Evolutionary conservation across 2,888 invertebrate genomes (phyloP), one percentile per base, ranked within the genome.

Genomic region (Drosophila yooni): DNA sequence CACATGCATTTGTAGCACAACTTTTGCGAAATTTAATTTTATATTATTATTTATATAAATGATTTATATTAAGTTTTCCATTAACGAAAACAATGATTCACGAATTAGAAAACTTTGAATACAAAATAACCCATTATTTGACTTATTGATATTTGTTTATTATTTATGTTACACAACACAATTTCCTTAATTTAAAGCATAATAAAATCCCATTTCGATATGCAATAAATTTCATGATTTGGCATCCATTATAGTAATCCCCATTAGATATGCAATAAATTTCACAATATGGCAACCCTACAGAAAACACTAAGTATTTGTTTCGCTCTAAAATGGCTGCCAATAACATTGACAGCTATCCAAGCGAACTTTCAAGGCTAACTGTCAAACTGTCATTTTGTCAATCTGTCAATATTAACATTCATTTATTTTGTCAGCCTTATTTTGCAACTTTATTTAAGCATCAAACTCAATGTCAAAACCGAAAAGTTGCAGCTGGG

Each of bases 401-500:
- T 46, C 46, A 56, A 27, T n/a, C 27, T 38, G 27, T 38, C 53
- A 25, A 53, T 31, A 52, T 13, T 36, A 8, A 54, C 36, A 18
- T 27, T 36, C 2, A 5, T 21, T 2, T 43, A 43, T 21, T 5
- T 43, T 13, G 43, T 15, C 2, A 15, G 21, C 15, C 10, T 21
- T 21, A 21, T 21, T 21, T 21, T 21, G 21, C 21, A 56, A 40
- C 38, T 61, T 25, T 43, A 53, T 54, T 52, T 33, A 54, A 52
- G 54, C 48, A 54, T 27, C 15, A 33, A 67, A 43, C 51, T 33
- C 63, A 52, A 52, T 70, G 52, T 18, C 40, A 48, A 60, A 65
- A 62, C 50, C 74, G 60, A 79, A 77, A 74, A 75, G 60, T 67
- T 79, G 25, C 67, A 29, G 43, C 58, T 71, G 71, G 74, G 71